These are phyloP conservation scores for Tetranychus piercei DNA, from an alignment of 2,888 invertebrate species.

Conservation along the genomic window DNA sequence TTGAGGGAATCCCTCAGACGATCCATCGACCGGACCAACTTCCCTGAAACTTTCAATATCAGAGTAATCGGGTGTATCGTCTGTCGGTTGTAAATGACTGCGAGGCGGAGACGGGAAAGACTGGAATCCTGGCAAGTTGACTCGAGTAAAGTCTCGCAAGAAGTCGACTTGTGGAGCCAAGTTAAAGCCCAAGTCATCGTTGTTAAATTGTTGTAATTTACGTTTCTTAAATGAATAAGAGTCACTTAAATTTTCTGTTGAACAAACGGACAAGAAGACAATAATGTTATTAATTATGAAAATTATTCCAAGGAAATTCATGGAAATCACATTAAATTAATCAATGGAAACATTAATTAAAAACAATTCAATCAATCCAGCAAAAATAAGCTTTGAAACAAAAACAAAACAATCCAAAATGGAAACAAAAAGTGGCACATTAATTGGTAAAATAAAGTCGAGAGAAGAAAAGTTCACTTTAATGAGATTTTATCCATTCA, in stretches of 20 bases:
- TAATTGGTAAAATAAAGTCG: too few relatives aligned
- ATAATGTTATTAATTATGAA: not conserved
- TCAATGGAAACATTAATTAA: not conserved
- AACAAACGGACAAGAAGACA: not conserved
- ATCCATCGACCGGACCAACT: not conserved
- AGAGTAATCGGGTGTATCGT: constrained; percentile 7
- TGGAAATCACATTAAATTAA: not conserved
- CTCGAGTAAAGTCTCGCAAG: constrained; percentile 12
- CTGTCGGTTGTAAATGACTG: not conserved
- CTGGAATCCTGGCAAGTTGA: not conserved
- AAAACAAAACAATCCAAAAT: not conserved
- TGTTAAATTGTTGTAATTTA: not conserved
- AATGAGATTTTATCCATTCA: too few relatives aligned
- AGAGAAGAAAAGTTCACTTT: too few relatives aligned
- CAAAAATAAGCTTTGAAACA: not conserved
- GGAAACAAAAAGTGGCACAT: too few relatives aligned
- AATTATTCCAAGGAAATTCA: not conserved
- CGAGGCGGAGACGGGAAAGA: constrained; percentile 5
- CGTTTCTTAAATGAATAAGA: not conserved
- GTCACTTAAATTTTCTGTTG: not conserved
- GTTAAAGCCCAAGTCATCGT: constrained; percentile 18
- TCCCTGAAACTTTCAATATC: constrained; percentile 10
- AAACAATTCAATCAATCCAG: not conserved
- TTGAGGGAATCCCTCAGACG: not conserved
- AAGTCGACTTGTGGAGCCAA: constrained; percentile 12